Evolutionary conservation across 2,888 invertebrate genomes (phyloP).

Genomic region (Cheilosia pagana): DNA sequence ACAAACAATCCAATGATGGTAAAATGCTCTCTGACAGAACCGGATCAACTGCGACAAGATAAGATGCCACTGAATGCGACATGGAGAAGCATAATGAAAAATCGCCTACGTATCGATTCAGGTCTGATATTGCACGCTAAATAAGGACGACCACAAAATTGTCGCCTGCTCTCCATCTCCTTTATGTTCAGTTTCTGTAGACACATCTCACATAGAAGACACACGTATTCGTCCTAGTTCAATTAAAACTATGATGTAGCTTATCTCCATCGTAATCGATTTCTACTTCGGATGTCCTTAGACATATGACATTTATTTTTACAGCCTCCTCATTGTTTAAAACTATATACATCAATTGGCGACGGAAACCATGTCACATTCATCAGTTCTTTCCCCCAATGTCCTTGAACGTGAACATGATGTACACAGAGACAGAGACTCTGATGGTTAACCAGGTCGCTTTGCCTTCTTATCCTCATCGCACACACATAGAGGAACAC

Average conservation of each 20-base stretch:
- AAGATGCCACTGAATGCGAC: no score
- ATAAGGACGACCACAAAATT: no score
- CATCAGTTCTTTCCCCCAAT: constrained; percentile 62
- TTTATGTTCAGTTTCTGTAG: no score
- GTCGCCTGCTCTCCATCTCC: no score
- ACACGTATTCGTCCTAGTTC: neutral
- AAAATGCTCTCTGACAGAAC: no score
- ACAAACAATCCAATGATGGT: no score
- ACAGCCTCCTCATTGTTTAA: constrained; percentile 22
- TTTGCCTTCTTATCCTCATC: neutral
- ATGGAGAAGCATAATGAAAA: no score
- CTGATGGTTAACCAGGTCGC: neutral
- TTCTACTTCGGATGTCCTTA: constrained; percentile 48
- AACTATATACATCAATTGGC: constrained; percentile 25
- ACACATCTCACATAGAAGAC: neutral
- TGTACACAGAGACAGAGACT: constrained; percentile 26
- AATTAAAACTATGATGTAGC: constrained; percentile 19
- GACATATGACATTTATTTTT: constrained; percentile 53
- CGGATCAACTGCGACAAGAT: no score
- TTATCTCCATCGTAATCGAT: constrained; percentile 47
- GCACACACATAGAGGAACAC: neutral
- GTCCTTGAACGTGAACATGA: constrained; percentile 63
- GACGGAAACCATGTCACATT: constrained; percentile 36
- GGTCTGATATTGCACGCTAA: no score
- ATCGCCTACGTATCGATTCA: no score